Evolutionary conservation across 2,888 invertebrate genomes (phyloP), one percentile per base, ranked within the genome.

Genomic region (Drosophila atroscutellata): DNA sequence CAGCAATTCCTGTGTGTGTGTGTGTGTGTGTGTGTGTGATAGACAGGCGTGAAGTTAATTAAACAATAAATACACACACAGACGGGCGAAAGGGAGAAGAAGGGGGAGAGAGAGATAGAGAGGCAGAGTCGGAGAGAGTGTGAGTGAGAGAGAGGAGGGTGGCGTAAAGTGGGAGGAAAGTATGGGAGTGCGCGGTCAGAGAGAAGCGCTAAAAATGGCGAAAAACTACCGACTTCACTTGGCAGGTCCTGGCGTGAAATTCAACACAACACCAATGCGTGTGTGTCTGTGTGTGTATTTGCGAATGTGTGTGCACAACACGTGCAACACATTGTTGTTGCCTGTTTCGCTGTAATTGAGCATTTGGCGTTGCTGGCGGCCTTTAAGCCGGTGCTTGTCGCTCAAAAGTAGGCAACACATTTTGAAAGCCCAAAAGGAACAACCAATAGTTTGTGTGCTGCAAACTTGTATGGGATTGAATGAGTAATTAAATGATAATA

Each of bases 31-130:
- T 81, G 58, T 79, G 84, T 86, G 83, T 85, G 87, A 84, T 86
- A 88, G 83, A 89, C 83, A 88, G 85, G 88, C 89, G 88, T 86
- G 87, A 86, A 86, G 88, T 86, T 87, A 84, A 84, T 86, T 86
- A 89, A 86, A 84, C 83, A 84, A 84, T 84, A 78, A 69, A 72
- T 60, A 58, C 60, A 70, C 54, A 63, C 77, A 78, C 59, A 68
- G 34, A 39, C 11, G 42, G 26, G 37, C 18, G 8, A 45, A 18
- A 47, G 30, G 30, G 26, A 6, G 45, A 30, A 42, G 8, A 42
- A 3, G 15, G 28, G 20, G 47, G 34, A 3, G 24, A 18, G 62
- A 18, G 37, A 13, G 30, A 11, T n/a, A 30, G 3, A 15, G 11
- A 18, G 51, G 6, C 3, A 36, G n/a, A 36, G 45, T 7, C 3